phyloP scores from a whole-genome alignment of 2,888 invertebrate species.

The Heliconius erato region DNA sequence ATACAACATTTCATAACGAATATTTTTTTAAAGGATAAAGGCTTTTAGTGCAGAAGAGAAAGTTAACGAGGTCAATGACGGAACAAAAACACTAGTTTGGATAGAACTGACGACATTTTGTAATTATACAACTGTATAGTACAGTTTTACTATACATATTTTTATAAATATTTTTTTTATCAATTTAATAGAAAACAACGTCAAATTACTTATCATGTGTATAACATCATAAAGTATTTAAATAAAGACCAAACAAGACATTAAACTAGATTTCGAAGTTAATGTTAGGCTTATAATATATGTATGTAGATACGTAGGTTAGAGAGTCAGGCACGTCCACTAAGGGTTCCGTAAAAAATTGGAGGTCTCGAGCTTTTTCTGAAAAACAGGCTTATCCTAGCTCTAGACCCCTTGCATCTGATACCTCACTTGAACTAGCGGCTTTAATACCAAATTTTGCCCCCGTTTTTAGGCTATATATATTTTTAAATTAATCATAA shows the following conservation, averaged over 20 bases:
- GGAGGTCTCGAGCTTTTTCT: too few species aligned
- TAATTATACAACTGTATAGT: constrained; percentile 32
- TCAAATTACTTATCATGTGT: neutral
- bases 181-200: neutral
- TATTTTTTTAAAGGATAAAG: constrained; percentile 27
- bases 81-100: constrained; percentile 18
- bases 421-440: too few species aligned
- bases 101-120: constrained; percentile 31
- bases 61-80: constrained; percentile 46
- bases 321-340: too few species aligned
- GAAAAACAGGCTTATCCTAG: too few species aligned
- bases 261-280: neutral
- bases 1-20: neutral
- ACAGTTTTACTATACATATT: too few species aligned
- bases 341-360: too few species aligned
- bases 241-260: neutral
- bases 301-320: too few species aligned
- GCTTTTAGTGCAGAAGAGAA: constrained; percentile 47
- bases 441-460: too few species aligned
- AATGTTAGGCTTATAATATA: neutral
- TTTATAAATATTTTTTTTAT: neutral
- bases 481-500: too few species aligned
- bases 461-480: too few species aligned
- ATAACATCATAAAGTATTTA: neutral
- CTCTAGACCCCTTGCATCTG: too few species aligned